Evolutionary conservation across 2,888 invertebrate species (phyloP).

Genomic region (Drosophila niveifrons): DNA sequence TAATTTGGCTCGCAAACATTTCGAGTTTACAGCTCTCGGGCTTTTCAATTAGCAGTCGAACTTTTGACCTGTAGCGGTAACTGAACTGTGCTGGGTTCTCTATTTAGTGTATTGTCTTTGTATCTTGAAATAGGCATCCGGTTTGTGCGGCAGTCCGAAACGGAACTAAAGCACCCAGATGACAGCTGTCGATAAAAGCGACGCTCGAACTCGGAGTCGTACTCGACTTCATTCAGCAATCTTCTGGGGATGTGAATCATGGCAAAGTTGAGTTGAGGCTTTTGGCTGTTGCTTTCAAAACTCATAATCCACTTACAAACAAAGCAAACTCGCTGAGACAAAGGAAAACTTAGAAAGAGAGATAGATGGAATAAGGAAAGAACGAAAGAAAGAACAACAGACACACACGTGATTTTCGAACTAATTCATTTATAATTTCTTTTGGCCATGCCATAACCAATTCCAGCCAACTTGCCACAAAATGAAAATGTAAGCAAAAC

Average conservation of each 20-base stretch:
- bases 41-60: constrained; percentile 63
- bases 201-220: too few species aligned
- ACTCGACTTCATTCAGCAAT: constrained; percentile 24
- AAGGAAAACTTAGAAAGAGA: not conserved
- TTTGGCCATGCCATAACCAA: constrained; percentile 64
- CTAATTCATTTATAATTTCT: constrained; percentile 74
- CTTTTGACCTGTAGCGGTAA: constrained; percentile 33
- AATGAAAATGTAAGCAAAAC: constrained; percentile 68
- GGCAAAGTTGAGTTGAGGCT: constrained; percentile 25
- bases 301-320: constrained; percentile 48
- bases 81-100: not conserved
- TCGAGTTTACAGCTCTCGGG: constrained; percentile 25
- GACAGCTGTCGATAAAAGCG: constrained; percentile 53
- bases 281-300: constrained; percentile 28
- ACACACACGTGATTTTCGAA: constrained; percentile 54
- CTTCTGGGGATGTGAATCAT: constrained; percentile 32
- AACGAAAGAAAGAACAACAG: not conserved
- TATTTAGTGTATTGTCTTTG: constrained; percentile 9
- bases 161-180: constrained; percentile 29
- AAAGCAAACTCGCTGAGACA: constrained; percentile 9
- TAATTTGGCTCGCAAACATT: constrained; percentile 48
- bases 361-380: constrained; percentile 3
- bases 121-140: constrained; percentile 46
- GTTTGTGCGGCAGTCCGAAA: constrained; percentile 12
- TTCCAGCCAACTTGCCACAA: constrained; percentile 42